These are phyloP conservation scores for Eristalis intricaria DNA, from an alignment of 2,888 invertebrate genomes.

Conservation along the genomic window DNA sequence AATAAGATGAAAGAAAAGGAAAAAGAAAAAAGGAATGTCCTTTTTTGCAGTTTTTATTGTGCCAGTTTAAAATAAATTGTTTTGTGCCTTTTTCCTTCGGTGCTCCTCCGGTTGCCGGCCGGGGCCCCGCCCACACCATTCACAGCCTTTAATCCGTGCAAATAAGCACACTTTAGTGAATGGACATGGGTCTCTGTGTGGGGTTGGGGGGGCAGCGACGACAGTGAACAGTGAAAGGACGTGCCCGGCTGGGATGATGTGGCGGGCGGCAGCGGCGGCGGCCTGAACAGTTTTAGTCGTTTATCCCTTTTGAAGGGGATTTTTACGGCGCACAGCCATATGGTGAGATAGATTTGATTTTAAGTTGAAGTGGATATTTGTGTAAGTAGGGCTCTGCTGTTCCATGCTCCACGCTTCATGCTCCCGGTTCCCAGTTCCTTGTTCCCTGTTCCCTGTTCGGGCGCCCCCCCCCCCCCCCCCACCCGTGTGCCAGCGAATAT, in stretches of 20 bases:
- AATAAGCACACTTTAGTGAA: constrained; percentile 70
- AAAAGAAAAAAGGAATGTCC: constrained; percentile 42
- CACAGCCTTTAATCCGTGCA: constrained; percentile 70
- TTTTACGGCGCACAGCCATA: constrained; percentile 57
- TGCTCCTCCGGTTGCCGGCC: background rate
- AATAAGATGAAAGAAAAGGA: constrained; percentile 6
- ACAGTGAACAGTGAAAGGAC: background rate
- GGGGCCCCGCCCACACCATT: constrained; percentile 40
- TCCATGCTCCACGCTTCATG: background rate
- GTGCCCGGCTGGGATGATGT: constrained; percentile 27
- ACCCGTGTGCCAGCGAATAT: background rate
- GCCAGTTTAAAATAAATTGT: constrained; percentile 71
- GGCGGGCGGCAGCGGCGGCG: background rate
- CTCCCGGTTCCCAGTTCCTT: background rate
- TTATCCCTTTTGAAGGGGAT: constrained; percentile 61
- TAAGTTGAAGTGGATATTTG: constrained; percentile 64
- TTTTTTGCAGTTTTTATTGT: constrained; percentile 65
- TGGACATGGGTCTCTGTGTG: constrained; percentile 59
- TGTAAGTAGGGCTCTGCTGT: constrained; percentile 46
- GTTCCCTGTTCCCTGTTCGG: no score
- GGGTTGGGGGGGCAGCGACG: background rate
- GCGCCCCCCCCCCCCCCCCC: background rate
- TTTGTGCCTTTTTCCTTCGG: constrained; percentile 55
- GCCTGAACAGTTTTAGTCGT: constrained; percentile 58
- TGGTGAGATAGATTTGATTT: constrained; percentile 64